phyloP scores from a whole-genome alignment of 2,797 vertebrate species.

The Artibeus jamaicensis region DNA sequence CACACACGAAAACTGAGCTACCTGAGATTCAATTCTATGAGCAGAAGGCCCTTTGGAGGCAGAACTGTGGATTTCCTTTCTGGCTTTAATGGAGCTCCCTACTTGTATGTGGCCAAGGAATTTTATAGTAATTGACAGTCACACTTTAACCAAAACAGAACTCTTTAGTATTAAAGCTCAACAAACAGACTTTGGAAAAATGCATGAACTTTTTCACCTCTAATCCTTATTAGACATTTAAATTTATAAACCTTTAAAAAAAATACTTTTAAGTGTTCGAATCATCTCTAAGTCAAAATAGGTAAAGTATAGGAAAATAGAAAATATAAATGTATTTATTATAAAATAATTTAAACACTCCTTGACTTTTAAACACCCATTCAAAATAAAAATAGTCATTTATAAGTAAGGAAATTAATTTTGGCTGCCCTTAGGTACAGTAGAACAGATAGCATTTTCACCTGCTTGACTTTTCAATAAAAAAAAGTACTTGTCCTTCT shows the following conservation, averaged over 20 bases:
- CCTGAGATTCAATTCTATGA: neutral
- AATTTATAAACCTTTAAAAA: neutral
- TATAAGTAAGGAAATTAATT: neutral
- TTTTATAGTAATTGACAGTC: neutral
- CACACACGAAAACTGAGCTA: neutral
- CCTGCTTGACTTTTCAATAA: neutral
- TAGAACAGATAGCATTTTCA: neutral
- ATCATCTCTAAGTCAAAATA: neutral
- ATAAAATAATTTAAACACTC: neutral
- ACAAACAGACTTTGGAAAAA: neutral
- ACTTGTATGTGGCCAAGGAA: neutral
- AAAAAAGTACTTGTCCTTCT: neutral
- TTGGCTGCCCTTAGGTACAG: neutral
- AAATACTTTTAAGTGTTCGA: neutral
- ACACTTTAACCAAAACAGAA: slow-evolving; percentile 31
- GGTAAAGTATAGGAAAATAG: neutral
- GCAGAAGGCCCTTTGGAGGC: neutral
- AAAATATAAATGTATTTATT: neutral
- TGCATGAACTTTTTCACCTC: neutral
- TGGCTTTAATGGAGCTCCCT: neutral
- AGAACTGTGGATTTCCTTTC: neutral
- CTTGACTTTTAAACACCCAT: slow-evolving; percentile 1
- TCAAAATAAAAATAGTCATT: neutral
- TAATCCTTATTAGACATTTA: neutral
- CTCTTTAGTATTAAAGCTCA: neutral